Evolutionary conservation across 2,797 vertebrate genomes (phyloP).

Genomic region (Lepilemur ruficaudatus): DNA sequence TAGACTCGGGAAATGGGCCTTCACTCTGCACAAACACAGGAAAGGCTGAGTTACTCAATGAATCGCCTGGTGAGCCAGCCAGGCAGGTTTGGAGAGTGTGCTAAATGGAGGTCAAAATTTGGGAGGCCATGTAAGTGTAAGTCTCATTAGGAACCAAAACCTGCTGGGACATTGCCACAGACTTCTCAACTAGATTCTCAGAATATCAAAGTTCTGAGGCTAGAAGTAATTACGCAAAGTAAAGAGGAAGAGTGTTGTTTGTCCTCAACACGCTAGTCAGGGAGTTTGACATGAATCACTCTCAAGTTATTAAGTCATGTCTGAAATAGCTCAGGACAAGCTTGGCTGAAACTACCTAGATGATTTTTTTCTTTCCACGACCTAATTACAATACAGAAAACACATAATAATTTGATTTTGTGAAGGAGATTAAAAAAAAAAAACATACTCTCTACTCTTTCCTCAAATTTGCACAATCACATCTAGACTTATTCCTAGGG

Average conservation of each 20-base stretch:
- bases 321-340: neutral
- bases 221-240: neutral
- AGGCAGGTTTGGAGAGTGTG: neutral
- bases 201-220: neutral
- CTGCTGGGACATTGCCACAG: neutral
- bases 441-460: neutral
- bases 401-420: neutral
- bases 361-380: neutral
- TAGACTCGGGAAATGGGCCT: neutral
- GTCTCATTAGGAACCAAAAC: neutral
- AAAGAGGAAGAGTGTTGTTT: neutral
- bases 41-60: neutral
- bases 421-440: neutral
- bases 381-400: neutral
- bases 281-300: neutral
- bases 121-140: neutral
- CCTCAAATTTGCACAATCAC: neutral
- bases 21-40: neutral
- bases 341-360: neutral
- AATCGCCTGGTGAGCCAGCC: neutral
- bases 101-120: neutral
- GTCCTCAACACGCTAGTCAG: too few species aligned
- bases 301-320: neutral
- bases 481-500: neutral
- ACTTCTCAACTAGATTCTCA: neutral